A percentile compares a stretch with the other conserved stretches of the same genome.
Evolutionary conservation across 2,113 vertebrate genomes (phyloP).

Genomic region (Vulpes ferrilata): DNA sequence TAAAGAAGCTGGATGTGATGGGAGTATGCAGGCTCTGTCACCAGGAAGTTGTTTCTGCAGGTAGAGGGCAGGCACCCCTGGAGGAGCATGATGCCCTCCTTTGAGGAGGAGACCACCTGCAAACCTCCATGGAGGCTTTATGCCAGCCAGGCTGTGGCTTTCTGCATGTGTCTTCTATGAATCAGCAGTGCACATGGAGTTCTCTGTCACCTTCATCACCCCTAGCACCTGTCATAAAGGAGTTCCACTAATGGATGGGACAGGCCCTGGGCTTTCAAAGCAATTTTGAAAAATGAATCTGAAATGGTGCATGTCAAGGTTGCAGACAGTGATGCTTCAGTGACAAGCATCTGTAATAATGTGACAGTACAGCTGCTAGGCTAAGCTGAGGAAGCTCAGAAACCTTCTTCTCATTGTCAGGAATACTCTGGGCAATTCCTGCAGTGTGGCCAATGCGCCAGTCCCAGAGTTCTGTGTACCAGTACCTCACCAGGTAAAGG

Average conservation of each 20-base stretch:
- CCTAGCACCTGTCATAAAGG: slow-evolving; percentile 48
- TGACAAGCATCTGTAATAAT: slow-evolving; percentile 58
- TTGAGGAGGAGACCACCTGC: neutral
- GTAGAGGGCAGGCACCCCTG: neutral
- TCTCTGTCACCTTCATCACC: neutral
- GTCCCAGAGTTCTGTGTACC: neutral
- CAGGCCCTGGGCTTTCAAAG: slow-evolving; percentile 67
- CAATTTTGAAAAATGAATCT: slow-evolving; percentile 76
- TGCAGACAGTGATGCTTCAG: slow-evolving; percentile 58
- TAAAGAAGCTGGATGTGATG: neutral
- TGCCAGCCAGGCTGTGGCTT: neutral
- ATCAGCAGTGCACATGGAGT: neutral
- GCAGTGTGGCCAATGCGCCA: neutral
- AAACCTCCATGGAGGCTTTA: neutral
- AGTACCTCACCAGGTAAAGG: neutral
- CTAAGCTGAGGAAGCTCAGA: neutral
- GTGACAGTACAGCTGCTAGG: neutral
- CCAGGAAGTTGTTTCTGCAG: slow-evolving; percentile 10
- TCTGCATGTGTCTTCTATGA: neutral
- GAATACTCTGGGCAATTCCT: neutral
- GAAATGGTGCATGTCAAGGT: slow-evolving; percentile 59
- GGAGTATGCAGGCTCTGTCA: neutral
- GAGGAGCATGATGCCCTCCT: neutral
- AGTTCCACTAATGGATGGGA: slow-evolving; percentile 69
- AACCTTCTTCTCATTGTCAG: neutral